A percentile compares a stretch with the other conserved stretches of the same genome.
Conservation (phyloP, 2,113 vertebrate species). For the Isurus oxyrinchus region DNA sequence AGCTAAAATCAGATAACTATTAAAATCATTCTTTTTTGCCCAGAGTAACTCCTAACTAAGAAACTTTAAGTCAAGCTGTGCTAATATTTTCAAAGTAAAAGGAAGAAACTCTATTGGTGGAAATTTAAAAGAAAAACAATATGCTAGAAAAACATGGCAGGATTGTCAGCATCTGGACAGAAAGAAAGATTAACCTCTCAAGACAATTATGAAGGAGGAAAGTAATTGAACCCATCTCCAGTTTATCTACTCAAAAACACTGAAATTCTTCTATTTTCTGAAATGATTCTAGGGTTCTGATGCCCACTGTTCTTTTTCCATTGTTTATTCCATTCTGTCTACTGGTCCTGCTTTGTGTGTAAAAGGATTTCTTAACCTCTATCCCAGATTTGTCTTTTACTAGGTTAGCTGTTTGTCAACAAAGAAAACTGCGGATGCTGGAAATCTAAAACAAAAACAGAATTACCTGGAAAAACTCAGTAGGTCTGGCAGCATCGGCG, state of each 20-base stretch:
- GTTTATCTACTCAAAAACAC: background rate
- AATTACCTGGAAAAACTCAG: no score
- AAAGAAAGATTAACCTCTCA: background rate
- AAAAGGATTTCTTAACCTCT: background rate
- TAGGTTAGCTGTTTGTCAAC: background rate
- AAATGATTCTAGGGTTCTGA: background rate
- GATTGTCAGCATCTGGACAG: background rate
- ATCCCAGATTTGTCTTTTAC: background rate
- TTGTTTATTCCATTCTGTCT: background rate
- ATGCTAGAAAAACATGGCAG: background rate
- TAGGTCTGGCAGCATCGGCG: no score
- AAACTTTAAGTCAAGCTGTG: background rate
- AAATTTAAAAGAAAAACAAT: background rate
- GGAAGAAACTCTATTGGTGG: background rate
- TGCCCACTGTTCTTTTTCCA: background rate
- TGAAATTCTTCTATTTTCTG: background rate
- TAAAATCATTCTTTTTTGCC: background rate
- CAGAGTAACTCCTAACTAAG: background rate
- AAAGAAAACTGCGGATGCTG: no score
- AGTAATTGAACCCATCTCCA: background rate
- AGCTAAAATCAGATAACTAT: background rate
- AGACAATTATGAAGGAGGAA: background rate
- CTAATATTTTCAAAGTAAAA: background rate
- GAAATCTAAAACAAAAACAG: no score
- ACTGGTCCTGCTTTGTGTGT: background rate